Evolutionary conservation across 37 sponge, comb jelly and placozoan genomes (phyloP).

Genomic region (Ephydatia muelleri): DNA sequence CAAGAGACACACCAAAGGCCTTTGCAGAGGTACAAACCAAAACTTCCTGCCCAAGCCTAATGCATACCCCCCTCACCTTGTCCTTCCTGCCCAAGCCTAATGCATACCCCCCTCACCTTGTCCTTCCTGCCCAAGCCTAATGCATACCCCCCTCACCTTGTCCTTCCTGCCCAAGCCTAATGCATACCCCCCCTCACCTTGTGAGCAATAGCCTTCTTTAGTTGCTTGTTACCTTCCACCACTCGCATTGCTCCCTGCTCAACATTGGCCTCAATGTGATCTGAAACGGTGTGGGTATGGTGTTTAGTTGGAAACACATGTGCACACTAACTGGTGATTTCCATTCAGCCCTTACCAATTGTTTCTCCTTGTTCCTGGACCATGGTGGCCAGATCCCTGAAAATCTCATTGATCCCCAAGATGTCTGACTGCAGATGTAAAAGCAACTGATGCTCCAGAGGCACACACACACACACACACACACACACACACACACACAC

Average conservation of each 20-base stretch:
- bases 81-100: too few species aligned
- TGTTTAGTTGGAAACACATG: not conserved
- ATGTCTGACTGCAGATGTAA: slow-evolving; percentile 68
- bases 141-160: too few species aligned
- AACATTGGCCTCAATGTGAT: slow-evolving; percentile 81
- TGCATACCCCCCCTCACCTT: too few species aligned
- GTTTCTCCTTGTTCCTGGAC: slow-evolving; percentile 92
- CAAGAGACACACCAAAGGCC: not conserved
- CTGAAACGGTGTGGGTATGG: slow-evolving; percentile 19
- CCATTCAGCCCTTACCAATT: slow-evolving; percentile 68
- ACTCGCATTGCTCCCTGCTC: slow-evolving; percentile 54
- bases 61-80: too few species aligned
- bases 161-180: too few species aligned
- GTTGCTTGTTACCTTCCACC: slow-evolving; percentile 61
- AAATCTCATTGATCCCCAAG: slow-evolving; percentile 86
- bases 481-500: not conserved
- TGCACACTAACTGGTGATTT: not conserved
- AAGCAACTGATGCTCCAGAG: too few species aligned
- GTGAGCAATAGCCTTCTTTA: slow-evolving; percentile 54
- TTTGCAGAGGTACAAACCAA: not conserved
- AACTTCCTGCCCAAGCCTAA: too few species aligned
- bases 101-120: too few species aligned
- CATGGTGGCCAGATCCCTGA: slow-evolving; percentile 84
- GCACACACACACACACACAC: not conserved
- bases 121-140: too few species aligned